phyloP scores from a whole-genome alignment of 2,888 invertebrate species.

The Archaeoteleia sp. region DNA sequence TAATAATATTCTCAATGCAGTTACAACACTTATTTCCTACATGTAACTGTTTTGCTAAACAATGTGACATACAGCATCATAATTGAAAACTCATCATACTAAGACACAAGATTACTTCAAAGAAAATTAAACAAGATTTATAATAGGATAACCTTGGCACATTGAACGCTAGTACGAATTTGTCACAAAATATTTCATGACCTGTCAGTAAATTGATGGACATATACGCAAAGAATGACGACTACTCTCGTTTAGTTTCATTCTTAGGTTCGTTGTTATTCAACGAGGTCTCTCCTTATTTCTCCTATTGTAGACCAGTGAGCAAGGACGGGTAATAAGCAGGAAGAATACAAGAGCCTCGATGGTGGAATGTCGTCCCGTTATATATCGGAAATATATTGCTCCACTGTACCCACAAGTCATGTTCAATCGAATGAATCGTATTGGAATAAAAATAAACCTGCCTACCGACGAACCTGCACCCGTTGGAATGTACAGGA shows the following conservation, averaged over 20 bases:
- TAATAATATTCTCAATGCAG: too few relatives aligned
- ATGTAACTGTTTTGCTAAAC: too few relatives aligned
- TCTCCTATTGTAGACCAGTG: constrained; percentile 46
- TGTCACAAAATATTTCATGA: too few relatives aligned
- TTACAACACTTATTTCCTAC: too few relatives aligned
- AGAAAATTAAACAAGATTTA: too few relatives aligned
- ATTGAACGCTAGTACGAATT: too few relatives aligned
- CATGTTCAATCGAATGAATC: constrained; percentile 72
- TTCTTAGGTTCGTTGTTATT: constrained; percentile 51
- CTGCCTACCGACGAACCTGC: constrained; percentile 48
- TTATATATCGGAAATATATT: constrained; percentile 71
- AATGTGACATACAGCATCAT: too few relatives aligned
- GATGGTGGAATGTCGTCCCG: constrained; percentile 64
- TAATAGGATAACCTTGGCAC: too few relatives aligned
- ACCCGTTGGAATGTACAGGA: constrained; percentile 24
- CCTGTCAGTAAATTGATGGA: too few relatives aligned
- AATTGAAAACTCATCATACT: too few relatives aligned
- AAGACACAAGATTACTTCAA: too few relatives aligned
- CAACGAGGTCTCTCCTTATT: constrained; percentile 56
- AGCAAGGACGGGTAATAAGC: constrained; percentile 38
- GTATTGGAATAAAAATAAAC: constrained; percentile 69
- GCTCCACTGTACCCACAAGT: constrained; percentile 68
- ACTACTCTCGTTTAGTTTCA: constrained; percentile 11
- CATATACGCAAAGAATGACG: too few relatives aligned
- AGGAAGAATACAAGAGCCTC: constrained; percentile 59